Percentiles rank a stretch among this genome's conserved stretches.
These are phyloP conservation scores for Emydoidea blandingii DNA, from an alignment of 2,797 vertebrate species.

Conservation along the genomic window DNA sequence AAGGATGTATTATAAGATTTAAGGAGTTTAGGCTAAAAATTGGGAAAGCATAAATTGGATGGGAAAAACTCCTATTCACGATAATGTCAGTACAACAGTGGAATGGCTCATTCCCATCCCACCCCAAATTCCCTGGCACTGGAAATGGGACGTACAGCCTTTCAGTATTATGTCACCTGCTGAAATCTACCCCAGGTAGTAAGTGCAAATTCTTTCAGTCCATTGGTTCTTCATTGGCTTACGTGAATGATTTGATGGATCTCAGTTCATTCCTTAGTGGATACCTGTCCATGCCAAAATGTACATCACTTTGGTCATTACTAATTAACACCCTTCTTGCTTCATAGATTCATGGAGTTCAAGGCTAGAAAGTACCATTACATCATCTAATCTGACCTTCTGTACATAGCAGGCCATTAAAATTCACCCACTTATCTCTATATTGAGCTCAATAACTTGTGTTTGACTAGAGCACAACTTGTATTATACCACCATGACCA, in stretches of 20 bases:
- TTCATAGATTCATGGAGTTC: neutral
- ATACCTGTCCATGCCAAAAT: neutral
- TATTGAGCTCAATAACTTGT: neutral
- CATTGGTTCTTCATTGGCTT: neutral
- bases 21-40: neutral
- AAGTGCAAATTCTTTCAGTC: neutral
- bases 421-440: neutral
- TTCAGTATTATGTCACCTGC: neutral
- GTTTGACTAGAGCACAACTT: neutral
- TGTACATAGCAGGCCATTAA: neutral
- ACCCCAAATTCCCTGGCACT: neutral
- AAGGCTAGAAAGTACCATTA: neutral
- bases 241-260: neutral
- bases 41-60: neutral
- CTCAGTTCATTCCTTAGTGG: neutral
- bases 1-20: neutral
- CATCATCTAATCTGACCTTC: neutral
- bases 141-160: neutral
- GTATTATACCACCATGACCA: neutral
- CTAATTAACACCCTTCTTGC: neutral
- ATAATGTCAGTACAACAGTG: neutral
- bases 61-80: neutral
- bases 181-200: neutral
- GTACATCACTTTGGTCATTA: neutral
- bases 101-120: neutral